Evolutionary conservation across 2,888 invertebrate genomes (phyloP).

Genomic region (Agonum fuliginosum): DNA sequence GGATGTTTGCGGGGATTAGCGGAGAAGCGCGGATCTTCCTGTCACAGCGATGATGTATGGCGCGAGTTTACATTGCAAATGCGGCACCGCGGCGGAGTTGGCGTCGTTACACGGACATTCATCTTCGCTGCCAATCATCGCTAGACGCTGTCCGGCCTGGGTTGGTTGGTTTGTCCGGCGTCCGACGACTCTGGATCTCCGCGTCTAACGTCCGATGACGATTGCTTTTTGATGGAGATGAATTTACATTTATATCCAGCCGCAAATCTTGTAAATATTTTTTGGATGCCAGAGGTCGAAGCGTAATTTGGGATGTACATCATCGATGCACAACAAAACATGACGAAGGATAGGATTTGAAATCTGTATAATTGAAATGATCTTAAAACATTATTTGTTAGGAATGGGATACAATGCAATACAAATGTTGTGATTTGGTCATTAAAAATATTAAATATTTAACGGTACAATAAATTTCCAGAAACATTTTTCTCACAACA

Average conservation of each 20-base stretch:
- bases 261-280: conserved; percentile 33
- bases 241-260: conserved; percentile 30
- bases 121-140: conserved; percentile 57
- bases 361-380: too few relatives aligned
- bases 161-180: background rate
- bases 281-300: too few relatives aligned
- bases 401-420: too few relatives aligned
- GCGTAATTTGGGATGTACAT: too few relatives aligned
- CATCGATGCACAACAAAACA: too few relatives aligned
- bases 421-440: too few relatives aligned
- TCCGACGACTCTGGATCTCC: background rate
- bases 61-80: conserved; percentile 56
- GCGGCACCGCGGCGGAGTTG: conserved; percentile 5
- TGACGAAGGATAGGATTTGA: too few relatives aligned
- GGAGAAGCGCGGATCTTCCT: conserved; percentile 69
- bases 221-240: conserved; percentile 42
- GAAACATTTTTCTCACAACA: too few relatives aligned
- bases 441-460: too few relatives aligned
- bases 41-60: conserved; percentile 69
- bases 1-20: conserved; percentile 68
- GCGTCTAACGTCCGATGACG: conserved; percentile 19
- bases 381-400: too few relatives aligned
- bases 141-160: background rate
- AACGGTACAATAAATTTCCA: too few relatives aligned
- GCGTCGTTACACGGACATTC: conserved; percentile 58